Percentiles rank a stretch among this genome's conserved stretches.
Conservation (phyloP, 2,113 vertebrate genomes). For the Mobula birostris region DNA sequence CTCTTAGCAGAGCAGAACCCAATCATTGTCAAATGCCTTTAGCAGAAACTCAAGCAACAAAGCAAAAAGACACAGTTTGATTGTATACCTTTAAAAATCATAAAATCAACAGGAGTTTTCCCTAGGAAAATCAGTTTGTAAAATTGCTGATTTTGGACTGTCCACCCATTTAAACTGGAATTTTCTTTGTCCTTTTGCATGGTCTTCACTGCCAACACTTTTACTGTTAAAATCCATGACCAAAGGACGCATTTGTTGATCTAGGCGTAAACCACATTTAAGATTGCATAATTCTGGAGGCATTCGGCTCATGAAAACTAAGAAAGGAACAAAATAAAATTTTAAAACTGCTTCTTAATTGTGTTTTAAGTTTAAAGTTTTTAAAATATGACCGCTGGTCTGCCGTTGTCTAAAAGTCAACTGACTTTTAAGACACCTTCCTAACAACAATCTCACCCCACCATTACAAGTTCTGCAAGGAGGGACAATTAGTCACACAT, state of each 20-base stretch:
- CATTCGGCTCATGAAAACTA: not conserved
- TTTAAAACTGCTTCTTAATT: too few relatives aligned
- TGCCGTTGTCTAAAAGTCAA: not conserved
- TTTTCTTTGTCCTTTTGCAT: not conserved
- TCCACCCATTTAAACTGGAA: not conserved
- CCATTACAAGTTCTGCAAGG: too few relatives aligned
- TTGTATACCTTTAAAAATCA: slow-evolving; percentile 1
- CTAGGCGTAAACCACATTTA: not conserved
- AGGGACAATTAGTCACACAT: too few relatives aligned
- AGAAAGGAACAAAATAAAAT: too few relatives aligned
- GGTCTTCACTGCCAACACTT: not conserved
- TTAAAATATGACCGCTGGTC: not conserved
- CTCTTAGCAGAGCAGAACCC: not conserved
- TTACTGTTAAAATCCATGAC: not conserved
- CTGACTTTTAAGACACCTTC: not conserved
- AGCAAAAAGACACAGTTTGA: not conserved
- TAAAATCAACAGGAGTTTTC: slow-evolving; percentile 4
- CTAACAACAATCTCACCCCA: too few relatives aligned
- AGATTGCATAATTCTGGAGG: not conserved
- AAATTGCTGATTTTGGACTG: not conserved
- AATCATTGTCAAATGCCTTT: not conserved
- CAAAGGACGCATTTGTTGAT: not conserved
- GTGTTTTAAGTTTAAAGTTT: not conserved
- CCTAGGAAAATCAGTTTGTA: not conserved
- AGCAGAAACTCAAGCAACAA: not conserved